Conservation (phyloP, 2,888 invertebrate species). For the Dolomedes plantarius region DNA sequence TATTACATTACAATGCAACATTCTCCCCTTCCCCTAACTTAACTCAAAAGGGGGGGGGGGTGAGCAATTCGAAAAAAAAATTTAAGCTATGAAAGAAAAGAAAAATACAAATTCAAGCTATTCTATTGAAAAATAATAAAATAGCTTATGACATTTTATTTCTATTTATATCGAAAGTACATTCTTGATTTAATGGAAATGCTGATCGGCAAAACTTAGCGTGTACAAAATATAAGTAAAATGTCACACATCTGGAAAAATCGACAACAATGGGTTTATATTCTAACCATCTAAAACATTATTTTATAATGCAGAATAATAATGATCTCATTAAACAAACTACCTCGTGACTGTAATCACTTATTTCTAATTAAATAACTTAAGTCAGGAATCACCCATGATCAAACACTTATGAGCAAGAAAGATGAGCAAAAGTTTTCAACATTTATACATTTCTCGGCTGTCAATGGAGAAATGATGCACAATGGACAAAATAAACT, state of each 20-base stretch:
- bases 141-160: too few species aligned
- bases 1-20: too few species aligned
- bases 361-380: slow-evolving; percentile 45
- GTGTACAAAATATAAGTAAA: not conserved
- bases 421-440: slow-evolving; percentile 37
- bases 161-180: too few species aligned
- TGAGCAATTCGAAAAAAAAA: too few species aligned
- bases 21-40: too few species aligned
- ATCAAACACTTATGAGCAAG: slow-evolving; percentile 54
- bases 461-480: not conserved
- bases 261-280: not conserved
- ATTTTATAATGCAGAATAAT: not conserved
- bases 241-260: not conserved
- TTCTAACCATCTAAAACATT: slow-evolving; percentile 9
- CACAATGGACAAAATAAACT: slow-evolving; percentile 8
- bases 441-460: slow-evolving; percentile 9
- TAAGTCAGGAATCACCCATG: slow-evolving; percentile 11
- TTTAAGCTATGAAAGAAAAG: too few species aligned
- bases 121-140: too few species aligned
- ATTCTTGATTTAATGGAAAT: too few species aligned
- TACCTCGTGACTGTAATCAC: not conserved
- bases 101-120: too few species aligned
- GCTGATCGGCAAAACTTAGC: too few species aligned
- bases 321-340: not conserved
- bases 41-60: too few species aligned